Percentiles rank a stretch among this genome's conserved stretches.
Evolutionary conservation across 2,888 invertebrate genomes (phyloP).

Genomic region (Drosophila mettleri): DNA sequence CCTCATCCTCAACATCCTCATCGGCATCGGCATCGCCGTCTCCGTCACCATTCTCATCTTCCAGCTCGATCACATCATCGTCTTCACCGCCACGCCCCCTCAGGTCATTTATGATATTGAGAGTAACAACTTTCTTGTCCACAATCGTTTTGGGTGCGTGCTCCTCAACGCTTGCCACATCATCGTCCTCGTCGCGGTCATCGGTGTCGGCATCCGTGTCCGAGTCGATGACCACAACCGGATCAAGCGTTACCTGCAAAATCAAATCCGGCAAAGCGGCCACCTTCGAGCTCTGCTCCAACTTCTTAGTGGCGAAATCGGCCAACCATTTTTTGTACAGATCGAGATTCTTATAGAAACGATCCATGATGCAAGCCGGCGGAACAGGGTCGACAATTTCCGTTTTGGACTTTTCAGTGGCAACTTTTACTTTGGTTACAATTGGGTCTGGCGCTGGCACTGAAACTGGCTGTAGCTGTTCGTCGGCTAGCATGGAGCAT

Average conservation of each 20-base stretch:
- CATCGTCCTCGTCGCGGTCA: neutral
- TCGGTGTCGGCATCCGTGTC: constrained; percentile 20
- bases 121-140: neutral
- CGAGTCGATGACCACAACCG: constrained; percentile 7
- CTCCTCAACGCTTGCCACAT: neutral
- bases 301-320: constrained; percentile 11
- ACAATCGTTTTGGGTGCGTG: neutral
- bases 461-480: constrained; percentile 20
- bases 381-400: neutral
- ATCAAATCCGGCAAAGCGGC: constrained; percentile 19
- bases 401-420: neutral
- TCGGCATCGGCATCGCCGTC: neutral
- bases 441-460: neutral
- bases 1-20: constrained; percentile 1
- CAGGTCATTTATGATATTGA: constrained; percentile 5
- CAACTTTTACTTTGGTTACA: neutral
- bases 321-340: constrained; percentile 34
- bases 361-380: constrained; percentile 15
- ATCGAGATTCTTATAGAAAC: constrained; percentile 40
- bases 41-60: neutral
- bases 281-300: neutral
- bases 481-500: constrained; percentile 61
- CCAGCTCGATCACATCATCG: neutral
- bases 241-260: constrained; percentile 3
- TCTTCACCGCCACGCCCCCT: neutral